These are phyloP conservation scores for Enteromius viviparus DNA, from an alignment of 2,797 vertebrate genomes.

Conservation along the genomic window DNA sequence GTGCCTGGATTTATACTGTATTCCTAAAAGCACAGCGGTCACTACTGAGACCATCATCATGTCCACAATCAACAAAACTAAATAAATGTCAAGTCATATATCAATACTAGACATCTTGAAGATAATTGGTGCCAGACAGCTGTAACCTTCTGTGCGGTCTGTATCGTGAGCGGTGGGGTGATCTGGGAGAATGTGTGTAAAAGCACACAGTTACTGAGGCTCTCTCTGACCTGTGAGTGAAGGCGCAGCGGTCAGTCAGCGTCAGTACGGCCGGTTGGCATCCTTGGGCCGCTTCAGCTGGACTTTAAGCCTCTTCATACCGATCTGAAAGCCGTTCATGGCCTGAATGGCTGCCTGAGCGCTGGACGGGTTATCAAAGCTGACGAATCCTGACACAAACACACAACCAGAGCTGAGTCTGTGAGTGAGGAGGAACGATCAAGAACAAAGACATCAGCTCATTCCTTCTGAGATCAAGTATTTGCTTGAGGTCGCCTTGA, in stretches of 20 bases:
- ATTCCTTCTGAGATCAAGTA: background rate
- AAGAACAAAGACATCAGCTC: background rate
- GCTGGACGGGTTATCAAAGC: conserved; percentile 97
- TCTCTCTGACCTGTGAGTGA: conserved; percentile 50
- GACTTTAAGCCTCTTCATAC: conserved; percentile 79
- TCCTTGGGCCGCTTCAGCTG: conserved; percentile 98
- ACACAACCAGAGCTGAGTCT: background rate
- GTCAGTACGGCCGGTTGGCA: conserved; percentile 97
- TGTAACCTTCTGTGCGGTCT: too few relatives aligned
- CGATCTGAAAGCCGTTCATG: conserved; percentile 33
- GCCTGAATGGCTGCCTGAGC: conserved; percentile 76
- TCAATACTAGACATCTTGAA: too few relatives aligned
- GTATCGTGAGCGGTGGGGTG: too few relatives aligned
- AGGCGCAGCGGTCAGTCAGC: conserved; percentile 56
- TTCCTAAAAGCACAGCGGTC: too few relatives aligned
- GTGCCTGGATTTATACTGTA: too few relatives aligned
- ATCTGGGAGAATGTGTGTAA: too few relatives aligned
- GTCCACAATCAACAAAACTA: too few relatives aligned
- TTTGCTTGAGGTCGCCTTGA: background rate
- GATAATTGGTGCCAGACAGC: too few relatives aligned
- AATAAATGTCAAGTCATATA: too few relatives aligned
- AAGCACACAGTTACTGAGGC: too few relatives aligned
- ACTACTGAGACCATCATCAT: too few relatives aligned
- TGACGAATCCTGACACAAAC: conserved; percentile 83
- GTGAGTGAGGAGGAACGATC: background rate